A percentile compares a stretch with the other conserved stretches of the same genome.
Evolutionary conservation across 2,113 vertebrate genomes (phyloP).

Genomic region (Saccopteryx leptura): DNA sequence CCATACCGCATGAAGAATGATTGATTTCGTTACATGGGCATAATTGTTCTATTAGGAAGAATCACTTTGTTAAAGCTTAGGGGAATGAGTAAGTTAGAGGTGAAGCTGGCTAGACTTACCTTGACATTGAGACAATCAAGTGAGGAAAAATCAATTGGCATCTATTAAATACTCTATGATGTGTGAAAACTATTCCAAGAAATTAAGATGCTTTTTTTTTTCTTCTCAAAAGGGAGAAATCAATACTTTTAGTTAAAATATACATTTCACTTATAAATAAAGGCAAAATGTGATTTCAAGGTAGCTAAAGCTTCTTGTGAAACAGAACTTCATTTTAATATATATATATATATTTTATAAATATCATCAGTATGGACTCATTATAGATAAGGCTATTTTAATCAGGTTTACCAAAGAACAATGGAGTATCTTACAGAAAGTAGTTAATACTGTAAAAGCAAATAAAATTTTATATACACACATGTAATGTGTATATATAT

Average conservation of each 20-base stretch:
- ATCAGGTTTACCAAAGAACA: not conserved
- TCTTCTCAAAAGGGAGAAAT: slow-evolving; percentile 11
- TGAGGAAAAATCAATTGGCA: slow-evolving; percentile 60
- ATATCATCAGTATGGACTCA: not conserved
- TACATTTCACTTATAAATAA: slow-evolving; percentile 15
- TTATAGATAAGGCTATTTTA: not conserved
- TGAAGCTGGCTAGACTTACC: slow-evolving; percentile 61
- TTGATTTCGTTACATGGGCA: slow-evolving; percentile 75
- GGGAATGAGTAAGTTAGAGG: slow-evolving; percentile 61
- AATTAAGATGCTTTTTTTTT: slow-evolving; percentile 68
- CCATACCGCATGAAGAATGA: slow-evolving; percentile 61
- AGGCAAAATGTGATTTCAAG: slow-evolving; percentile 34
- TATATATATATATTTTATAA: slow-evolving; percentile 3
- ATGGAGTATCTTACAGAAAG: not conserved
- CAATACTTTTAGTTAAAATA: slow-evolving; percentile 49
- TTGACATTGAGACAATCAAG: slow-evolving; percentile 74
- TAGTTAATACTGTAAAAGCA: not conserved
- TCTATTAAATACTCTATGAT: slow-evolving; percentile 77
- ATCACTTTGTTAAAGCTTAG: slow-evolving; percentile 59
- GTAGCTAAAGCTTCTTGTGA: not conserved
- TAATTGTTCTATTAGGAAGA: slow-evolving; percentile 77
- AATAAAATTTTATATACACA: not conserved
- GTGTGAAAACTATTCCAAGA: slow-evolving; percentile 81
- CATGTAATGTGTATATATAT: not conserved
- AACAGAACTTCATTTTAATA: slow-evolving; percentile 14